A percentile compares a stretch with the other conserved stretches of the same genome.
phyloP scores from a whole-genome alignment of 2,113 vertebrate species.

The Dromas ardeola region DNA sequence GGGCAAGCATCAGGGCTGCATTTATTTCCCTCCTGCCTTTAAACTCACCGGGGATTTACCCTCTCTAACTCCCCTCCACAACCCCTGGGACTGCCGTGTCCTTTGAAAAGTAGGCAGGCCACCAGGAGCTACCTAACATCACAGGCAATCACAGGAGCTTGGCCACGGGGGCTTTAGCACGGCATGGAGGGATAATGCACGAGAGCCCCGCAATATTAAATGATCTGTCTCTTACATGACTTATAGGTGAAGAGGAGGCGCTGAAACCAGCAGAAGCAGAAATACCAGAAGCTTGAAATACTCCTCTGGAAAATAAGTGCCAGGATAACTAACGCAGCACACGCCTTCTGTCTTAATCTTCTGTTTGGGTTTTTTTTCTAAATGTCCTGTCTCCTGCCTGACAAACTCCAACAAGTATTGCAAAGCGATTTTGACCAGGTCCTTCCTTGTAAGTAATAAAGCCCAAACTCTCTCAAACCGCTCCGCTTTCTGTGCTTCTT shows the following conservation, averaged over 20 bases:
- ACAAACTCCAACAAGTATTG: neutral
- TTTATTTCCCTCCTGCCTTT: neutral
- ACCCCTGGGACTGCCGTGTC: neutral
- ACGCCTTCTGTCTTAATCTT: slow-evolving; percentile 4
- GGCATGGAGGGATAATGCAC: accelerated
- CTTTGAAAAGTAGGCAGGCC: neutral
- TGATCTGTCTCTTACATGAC: neutral
- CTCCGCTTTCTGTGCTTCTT: neutral
- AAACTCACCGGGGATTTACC: neutral
- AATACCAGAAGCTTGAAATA: neutral
- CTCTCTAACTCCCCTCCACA: neutral
- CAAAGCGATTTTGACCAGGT: neutral
- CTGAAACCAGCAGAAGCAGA: slow-evolving; percentile 3
- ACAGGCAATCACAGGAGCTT: neutral
- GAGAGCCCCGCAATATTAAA: neutral
- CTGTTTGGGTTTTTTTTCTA: neutral
- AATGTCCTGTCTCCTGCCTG: neutral
- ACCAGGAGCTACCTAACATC: neutral
- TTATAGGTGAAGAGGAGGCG: slow-evolving; percentile 50
- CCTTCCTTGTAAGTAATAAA: neutral
- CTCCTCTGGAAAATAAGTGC: neutral
- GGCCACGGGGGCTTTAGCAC: neutral
- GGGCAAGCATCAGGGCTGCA: neutral
- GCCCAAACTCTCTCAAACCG: accelerated
- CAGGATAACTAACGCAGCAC: neutral